These are phyloP conservation scores for Stegana nigrithorax DNA, from an alignment of 2,888 invertebrate genomes.

Conservation along the genomic window DNA sequence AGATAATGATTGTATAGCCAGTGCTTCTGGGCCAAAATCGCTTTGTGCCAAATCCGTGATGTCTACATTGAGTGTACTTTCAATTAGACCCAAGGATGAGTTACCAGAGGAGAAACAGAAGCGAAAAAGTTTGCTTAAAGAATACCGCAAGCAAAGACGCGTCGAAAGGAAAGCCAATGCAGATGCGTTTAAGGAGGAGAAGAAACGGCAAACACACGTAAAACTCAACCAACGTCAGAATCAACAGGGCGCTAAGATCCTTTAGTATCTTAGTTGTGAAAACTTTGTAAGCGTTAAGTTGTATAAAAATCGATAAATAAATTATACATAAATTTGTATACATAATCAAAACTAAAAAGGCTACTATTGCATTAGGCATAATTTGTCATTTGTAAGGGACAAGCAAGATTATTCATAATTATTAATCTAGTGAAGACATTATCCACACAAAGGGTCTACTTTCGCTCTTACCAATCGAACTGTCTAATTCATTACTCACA, in stretches of 20 bases:
- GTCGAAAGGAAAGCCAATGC: slow-evolving; percentile 85
- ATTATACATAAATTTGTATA: no score
- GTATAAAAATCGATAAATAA: neutral
- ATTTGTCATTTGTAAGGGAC: no score
- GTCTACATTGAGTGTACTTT: slow-evolving; percentile 78
- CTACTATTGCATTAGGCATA: no score
- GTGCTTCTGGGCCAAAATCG: slow-evolving; percentile 70
- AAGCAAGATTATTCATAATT: no score
- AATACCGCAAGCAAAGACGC: slow-evolving; percentile 82
- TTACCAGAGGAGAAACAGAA: slow-evolving; percentile 80
- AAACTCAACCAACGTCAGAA: slow-evolving; percentile 81
- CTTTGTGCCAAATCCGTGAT: slow-evolving; percentile 74
- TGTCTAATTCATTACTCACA: no score
- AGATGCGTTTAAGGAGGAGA: slow-evolving; percentile 86
- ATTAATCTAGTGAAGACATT: no score
- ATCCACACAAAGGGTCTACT: no score
- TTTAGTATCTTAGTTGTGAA: slow-evolving; percentile 39
- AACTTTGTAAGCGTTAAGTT: no score
- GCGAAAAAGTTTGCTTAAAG: slow-evolving; percentile 82
- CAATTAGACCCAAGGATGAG: slow-evolving; percentile 81
- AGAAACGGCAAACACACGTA: slow-evolving; percentile 83
- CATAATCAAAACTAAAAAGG: no score
- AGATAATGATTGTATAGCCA: slow-evolving; percentile 67
- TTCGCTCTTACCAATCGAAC: no score
- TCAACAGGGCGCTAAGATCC: slow-evolving; percentile 78